Base-by-base conservation (phyloP, 2,797 vertebrate genomes). In the Cyprinodon diabolis region DNA sequence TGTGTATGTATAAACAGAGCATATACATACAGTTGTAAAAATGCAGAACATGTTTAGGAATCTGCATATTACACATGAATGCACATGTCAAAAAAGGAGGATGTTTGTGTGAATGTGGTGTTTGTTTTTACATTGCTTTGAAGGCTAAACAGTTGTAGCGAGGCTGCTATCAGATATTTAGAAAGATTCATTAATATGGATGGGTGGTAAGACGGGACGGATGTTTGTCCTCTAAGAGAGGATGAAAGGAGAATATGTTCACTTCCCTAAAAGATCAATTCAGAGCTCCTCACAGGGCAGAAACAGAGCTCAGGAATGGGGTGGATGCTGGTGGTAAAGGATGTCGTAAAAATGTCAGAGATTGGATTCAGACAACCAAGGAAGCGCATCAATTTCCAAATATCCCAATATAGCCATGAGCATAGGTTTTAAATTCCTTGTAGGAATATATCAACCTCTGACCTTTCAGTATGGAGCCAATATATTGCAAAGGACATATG, bases 171-270 rank as follows among this genome's bases (percentile, higher is more conserved):
- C 94, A 94, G 94, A 95, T 96, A 95, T 95, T 95, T 95, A 95
- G 94, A 95, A 95, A 94, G 77, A 71, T 90, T 96, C 94, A 95
- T 96, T 94, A 95, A 96, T 96, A 95, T 95, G 94, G 92, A 95
- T 94, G 91, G 82, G 73, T 78, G 78, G 89, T 72, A 77, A 94
- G 93, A 95, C 93, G 92, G 94, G 93, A 94, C 94, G 94, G 94
- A 95, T 94, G 95, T 95, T 95, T 95, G 95, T 95, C 95, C 95
- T 96, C 94, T 94, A 95, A 94, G 91, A 94, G 92, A 86, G 93
- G 94, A 95, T 95, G 94, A 95, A 95, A 96, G 94, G 94, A 92
- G 94, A 95, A 94, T 88, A 87, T 87, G 89, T 87, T 92, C 89
- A 86, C 81, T 89, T 94, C 91, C 91, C 91, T 72, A 66, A 92